phyloP scores from a whole-genome alignment of 1,140 invertebrate species.

The Carposina sasakii region DNA sequence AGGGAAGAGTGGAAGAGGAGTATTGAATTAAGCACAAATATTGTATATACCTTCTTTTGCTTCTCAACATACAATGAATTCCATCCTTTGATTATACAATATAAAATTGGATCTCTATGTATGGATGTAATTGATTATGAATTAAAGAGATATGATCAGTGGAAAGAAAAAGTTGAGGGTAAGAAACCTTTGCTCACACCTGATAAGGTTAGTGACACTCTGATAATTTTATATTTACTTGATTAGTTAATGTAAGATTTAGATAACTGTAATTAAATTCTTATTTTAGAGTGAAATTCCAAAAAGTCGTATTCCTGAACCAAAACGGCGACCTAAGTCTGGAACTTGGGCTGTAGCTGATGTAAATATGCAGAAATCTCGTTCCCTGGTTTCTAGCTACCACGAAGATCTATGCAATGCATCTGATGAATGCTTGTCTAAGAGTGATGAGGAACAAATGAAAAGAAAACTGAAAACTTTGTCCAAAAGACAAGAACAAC shows the following conservation, averaged over 20 bases:
- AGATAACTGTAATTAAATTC: slow-evolving; percentile 2
- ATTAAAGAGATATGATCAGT: slow-evolving; percentile 92
- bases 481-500: slow-evolving; percentile 93
- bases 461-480: slow-evolving; percentile 84
- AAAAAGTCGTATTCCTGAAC: slow-evolving; percentile 78
- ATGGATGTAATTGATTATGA: slow-evolving; percentile 98
- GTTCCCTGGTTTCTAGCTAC: slow-evolving; percentile 75
- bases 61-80: slow-evolving; percentile 98
- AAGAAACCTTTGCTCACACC: slow-evolving; percentile 65
- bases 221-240: background rate
- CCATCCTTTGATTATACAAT: slow-evolving; percentile 86
- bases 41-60: slow-evolving; percentile 97
- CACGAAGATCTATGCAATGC: slow-evolving; percentile 77
- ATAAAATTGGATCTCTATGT: slow-evolving; percentile 92
- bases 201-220: slow-evolving; percentile 41
- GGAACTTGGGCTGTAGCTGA: slow-evolving; percentile 76
- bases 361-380: slow-evolving; percentile 70
- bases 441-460: slow-evolving; percentile 88
- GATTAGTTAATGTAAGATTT: background rate
- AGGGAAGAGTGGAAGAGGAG: slow-evolving; percentile 98
- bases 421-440: slow-evolving; percentile 67
- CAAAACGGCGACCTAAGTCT: slow-evolving; percentile 78
- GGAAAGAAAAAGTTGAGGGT: slow-evolving; percentile 91
- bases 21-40: slow-evolving; percentile 96
- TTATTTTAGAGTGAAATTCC: slow-evolving; percentile 74